Percentiles rank a stretch among this genome's conserved stretches.
These are phyloP conservation scores for Labrus mixtus DNA, from an alignment of 2,113 vertebrate genomes.

Conservation along the genomic window DNA sequence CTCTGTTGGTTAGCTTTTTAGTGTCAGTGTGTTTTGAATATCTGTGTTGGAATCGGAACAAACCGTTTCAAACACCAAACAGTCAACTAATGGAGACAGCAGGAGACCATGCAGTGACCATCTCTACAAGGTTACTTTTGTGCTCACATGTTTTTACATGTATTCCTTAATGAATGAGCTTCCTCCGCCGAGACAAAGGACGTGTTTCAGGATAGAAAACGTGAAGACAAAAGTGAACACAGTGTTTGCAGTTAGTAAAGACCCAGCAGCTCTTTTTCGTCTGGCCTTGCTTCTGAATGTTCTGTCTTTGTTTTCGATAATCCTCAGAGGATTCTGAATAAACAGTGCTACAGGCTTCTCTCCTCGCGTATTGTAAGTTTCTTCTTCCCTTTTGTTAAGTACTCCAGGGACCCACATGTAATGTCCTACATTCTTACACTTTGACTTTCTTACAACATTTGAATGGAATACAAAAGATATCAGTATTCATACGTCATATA, in stretches of 20 bases:
- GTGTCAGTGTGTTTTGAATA: too few species aligned
- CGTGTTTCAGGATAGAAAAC: background rate
- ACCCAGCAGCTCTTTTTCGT: background rate
- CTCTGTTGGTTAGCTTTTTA: too few species aligned
- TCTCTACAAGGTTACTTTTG: background rate
- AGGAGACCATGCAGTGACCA: too few species aligned
- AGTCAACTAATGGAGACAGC: too few species aligned
- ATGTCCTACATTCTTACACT: background rate
- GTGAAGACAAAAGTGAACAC: background rate
- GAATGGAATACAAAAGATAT: background rate
- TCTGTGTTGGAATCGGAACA: too few species aligned
- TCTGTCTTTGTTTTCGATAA: constrained; percentile 3
- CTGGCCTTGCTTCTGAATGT: background rate
- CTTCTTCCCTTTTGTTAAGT: background rate
- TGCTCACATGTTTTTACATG: background rate
- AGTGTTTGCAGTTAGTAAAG: background rate
- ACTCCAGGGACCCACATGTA: background rate
- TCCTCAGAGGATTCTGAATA: background rate
- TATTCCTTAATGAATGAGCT: background rate
- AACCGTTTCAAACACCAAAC: too few species aligned
- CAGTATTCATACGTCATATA: background rate
- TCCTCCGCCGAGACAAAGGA: background rate
- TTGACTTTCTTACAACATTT: background rate
- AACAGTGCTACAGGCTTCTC: background rate
- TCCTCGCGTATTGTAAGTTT: background rate